Evolutionary conservation across 1,140 invertebrate genomes (phyloP).

Genomic region (Zelostemma sp.): DNA sequence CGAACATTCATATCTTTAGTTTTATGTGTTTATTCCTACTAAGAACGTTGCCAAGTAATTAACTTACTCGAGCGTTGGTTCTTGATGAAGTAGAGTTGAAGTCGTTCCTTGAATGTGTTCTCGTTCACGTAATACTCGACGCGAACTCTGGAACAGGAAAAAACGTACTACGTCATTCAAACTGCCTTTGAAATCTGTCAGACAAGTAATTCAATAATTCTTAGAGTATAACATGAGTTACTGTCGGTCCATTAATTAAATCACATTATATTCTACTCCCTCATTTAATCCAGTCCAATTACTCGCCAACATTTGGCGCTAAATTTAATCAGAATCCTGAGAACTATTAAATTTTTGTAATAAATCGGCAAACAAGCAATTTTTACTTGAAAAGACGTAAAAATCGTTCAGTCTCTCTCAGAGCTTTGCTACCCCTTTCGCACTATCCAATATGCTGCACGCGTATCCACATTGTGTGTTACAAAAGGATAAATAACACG

Average conservation of each 20-base stretch:
- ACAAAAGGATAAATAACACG: conserved; percentile 38
- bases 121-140: conserved; percentile 99
- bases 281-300: too few relatives aligned
- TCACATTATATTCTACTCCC: background rate
- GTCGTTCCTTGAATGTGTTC: conserved; percentile 97
- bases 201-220: conserved; percentile 14
- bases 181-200: conserved; percentile 10
- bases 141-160: conserved; percentile 88
- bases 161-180: conserved; percentile 25
- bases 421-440: background rate
- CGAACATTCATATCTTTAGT: conserved; percentile 14
- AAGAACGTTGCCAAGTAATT: conserved; percentile 41
- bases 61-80: conserved; percentile 99
- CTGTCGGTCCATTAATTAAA: background rate
- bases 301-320: too few relatives aligned
- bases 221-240: background rate
- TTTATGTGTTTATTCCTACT: conserved; percentile 18
- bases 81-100: conserved; percentile 98
- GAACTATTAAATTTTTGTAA: too few relatives aligned
- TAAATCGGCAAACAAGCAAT: too few relatives aligned
- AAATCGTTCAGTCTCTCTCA: conserved; percentile 5
- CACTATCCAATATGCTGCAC: conserved; percentile 25
- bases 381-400: background rate
- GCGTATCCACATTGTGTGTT: conserved; percentile 13
- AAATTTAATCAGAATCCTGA: too few relatives aligned